Conservation (phyloP, 2,888 invertebrate genomes). For the Unio delphinus region DNA sequence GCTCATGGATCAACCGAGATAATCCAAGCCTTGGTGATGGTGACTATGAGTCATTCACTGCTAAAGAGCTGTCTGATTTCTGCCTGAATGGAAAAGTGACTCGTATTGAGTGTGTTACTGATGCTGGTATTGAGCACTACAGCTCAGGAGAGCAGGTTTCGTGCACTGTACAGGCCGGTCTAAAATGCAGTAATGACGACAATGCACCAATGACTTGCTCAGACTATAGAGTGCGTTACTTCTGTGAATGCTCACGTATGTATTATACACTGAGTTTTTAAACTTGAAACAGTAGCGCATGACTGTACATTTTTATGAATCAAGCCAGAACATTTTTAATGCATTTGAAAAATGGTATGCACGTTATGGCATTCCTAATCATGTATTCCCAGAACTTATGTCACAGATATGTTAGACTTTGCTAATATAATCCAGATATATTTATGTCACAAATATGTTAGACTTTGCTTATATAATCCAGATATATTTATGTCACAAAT, state of each 20-base stretch:
- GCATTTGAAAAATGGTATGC: no score
- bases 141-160: slow-evolving; percentile 47
- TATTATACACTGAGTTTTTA: not conserved
- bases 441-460: no score
- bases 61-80: slow-evolving; percentile 36
- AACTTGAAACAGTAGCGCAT: not conserved
- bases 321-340: not conserved
- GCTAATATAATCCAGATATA: no score
- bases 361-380: no score
- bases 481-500: no score
- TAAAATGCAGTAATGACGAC: slow-evolving; percentile 76
- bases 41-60: slow-evolving; percentile 43
- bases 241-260: slow-evolving; percentile 73
- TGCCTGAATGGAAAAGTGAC: slow-evolving; percentile 55
- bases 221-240: slow-evolving; percentile 65
- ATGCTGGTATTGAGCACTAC: slow-evolving; percentile 37
- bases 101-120: slow-evolving; percentile 58
- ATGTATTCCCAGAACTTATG: no score
- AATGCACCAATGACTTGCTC: slow-evolving; percentile 50
- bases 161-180: slow-evolving; percentile 78
- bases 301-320: not conserved
- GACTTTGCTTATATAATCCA: no score
- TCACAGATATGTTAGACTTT: no score
- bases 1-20: slow-evolving; percentile 52
- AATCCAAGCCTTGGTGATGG: slow-evolving; percentile 46